phyloP scores from a whole-genome alignment of 2,797 vertebrate species.

The Pantherophis alleghaniensis region DNA sequence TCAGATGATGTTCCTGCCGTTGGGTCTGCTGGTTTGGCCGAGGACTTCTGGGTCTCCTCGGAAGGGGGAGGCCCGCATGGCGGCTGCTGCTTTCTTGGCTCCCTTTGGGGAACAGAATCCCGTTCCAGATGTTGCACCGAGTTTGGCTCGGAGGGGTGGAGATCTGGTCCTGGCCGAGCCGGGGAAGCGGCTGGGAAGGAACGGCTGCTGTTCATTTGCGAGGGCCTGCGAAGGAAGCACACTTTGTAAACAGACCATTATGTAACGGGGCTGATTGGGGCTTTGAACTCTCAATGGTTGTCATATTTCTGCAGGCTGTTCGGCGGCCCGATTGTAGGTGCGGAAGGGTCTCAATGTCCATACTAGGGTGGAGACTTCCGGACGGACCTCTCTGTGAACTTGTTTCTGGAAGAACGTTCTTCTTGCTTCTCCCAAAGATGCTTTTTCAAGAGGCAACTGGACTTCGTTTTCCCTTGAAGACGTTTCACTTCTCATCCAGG shows the following conservation, averaged over 20 bases:
- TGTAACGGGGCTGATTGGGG: constrained; percentile 1
- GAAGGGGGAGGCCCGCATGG: constrained; percentile 9
- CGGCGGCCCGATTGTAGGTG: background rate
- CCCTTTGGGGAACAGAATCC: background rate
- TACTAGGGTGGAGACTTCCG: background rate
- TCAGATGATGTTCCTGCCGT: constrained; percentile 3
- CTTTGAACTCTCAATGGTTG: background rate
- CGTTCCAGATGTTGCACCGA: constrained; percentile 46
- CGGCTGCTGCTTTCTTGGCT: constrained; percentile 15
- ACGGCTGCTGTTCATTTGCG: constrained; percentile 34
- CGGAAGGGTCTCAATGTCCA: accelerated
- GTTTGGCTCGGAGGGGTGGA: background rate
- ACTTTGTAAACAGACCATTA: background rate
- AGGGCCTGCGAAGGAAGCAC: background rate
- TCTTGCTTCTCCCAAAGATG: background rate
- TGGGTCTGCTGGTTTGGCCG: constrained; percentile 3
- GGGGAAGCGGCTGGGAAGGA: constrained; percentile 6
- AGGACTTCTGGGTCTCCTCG: constrained; percentile 42
- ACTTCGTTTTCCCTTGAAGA: background rate
- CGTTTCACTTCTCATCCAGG: background rate
- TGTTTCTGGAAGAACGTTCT: background rate
- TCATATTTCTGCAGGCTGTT: constrained; percentile 12
- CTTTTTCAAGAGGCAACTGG: background rate
- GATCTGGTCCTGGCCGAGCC: constrained; percentile 13
- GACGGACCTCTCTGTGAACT: background rate